Evolutionary conservation across 2,888 invertebrate genomes (phyloP), one percentile per base, ranked within the genome.

Genomic region (Amblyjoppa proteus): DNA sequence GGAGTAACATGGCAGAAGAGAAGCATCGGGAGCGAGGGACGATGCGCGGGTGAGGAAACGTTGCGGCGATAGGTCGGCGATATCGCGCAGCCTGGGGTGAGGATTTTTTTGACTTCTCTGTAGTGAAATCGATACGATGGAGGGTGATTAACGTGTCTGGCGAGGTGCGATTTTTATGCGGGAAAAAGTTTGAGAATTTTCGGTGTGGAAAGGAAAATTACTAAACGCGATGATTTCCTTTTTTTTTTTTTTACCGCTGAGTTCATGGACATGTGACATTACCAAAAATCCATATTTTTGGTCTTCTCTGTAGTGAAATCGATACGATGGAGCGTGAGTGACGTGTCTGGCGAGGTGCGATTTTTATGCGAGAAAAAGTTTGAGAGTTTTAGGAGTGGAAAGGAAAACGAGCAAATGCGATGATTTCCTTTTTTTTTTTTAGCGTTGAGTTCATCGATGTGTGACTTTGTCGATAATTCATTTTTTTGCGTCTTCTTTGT

Each of bases 1-100:
- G 61, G 83, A 79, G 68, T 71, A 84, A 78, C 86, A 71, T 38
- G 38, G 83, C 81, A 61, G 75, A 80, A 49, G 61, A 81, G 68
- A 77, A 77, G 58, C 58, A 77, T 76, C 11, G 25, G 79, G 70
- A 80, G 79, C 79, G 64, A 70, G 53, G 53, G 79, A 58, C 64
- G 25, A 84, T 56, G 77, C 25, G 81, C 73, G 74, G 81, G 81
- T 28, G 73, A 71, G 56, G 41, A 74, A 80, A 70, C 79, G 70
- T 25, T 80, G 66, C 51, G 53, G 79, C 58, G 58, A 83, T 78
- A 41, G 61, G 28, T 70, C 78, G 61, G 58, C 41, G 58, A 71
- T 70, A 34, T 25, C 20, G 5, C 20, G 5, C 6, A 4, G 34
- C 34, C 34, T 34, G 6, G 34, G 6, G 34, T 34, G 5, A 0